Evolutionary conservation across 92 coral and sea anemone species (phyloP).

Genomic region (Siderastrea radians): DNA sequence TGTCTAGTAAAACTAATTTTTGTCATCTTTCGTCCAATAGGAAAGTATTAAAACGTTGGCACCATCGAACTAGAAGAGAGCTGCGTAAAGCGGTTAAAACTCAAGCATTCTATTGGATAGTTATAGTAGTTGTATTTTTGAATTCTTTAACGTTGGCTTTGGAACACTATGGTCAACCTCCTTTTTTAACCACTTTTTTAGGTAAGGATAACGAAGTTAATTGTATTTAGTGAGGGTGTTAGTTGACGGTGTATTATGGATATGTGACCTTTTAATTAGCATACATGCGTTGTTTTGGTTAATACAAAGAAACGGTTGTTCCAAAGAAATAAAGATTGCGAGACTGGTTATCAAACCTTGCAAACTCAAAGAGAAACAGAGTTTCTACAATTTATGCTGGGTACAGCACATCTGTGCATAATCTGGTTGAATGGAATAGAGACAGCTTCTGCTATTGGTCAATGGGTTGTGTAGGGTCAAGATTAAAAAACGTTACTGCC

Average conservation of each 20-base stretch:
- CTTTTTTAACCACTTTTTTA: slow-evolving; percentile 86
- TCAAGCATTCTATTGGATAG: slow-evolving; percentile 96
- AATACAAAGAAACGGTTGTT: too few species aligned
- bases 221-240: too few species aligned
- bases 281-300: too few species aligned
- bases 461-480: too few species aligned
- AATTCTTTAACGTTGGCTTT: slow-evolving; percentile 93
- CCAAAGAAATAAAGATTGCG: too few species aligned
- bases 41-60: slow-evolving; percentile 86
- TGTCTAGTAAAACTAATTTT: not conserved
- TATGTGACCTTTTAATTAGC: too few species aligned
- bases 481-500: too few species aligned
- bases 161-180: slow-evolving; percentile 97
- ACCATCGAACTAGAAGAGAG: slow-evolving; percentile 89
- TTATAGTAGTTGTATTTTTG: slow-evolving; percentile 92
- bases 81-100: slow-evolving; percentile 93
- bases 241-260: too few species aligned
- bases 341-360: too few species aligned
- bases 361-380: not conserved
- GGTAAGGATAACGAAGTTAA: slow-evolving; percentile 59
- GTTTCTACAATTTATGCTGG: not conserved
- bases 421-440: too few species aligned
- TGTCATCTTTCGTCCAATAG: slow-evolving; percentile 35
- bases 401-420: not conserved
- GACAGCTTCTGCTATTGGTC: too few species aligned